Evolutionary conservation across 2,888 invertebrate species (phyloP).

Genomic region (Heliconius cydno): DNA sequence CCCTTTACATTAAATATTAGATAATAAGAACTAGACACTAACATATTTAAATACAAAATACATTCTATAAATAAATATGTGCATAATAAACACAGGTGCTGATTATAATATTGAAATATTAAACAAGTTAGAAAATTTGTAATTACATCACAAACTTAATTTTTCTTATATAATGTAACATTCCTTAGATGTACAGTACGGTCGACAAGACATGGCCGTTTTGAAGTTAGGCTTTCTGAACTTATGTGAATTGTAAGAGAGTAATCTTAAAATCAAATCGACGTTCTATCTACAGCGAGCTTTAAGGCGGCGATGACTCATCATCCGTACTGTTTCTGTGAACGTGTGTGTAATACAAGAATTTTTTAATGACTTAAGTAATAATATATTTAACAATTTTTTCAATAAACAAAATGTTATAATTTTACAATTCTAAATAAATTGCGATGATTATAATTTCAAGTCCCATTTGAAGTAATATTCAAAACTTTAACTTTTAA

Average conservation of each 20-base stretch:
- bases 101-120: slow-evolving; percentile 17
- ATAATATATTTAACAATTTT: background rate
- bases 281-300: background rate
- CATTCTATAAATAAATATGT: slow-evolving; percentile 21
- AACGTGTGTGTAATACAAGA: too few relatives aligned
- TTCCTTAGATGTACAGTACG: background rate
- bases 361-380: background rate
- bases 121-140: slow-evolving; percentile 13
- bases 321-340: background rate
- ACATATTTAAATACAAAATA: slow-evolving; percentile 22
- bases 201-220: background rate
- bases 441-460: background rate
- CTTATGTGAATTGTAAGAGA: too few relatives aligned
- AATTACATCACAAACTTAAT: slow-evolving; percentile 9
- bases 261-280: too few relatives aligned
- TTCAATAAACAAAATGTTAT: background rate
- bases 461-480: background rate
- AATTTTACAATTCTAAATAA: background rate
- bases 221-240: background rate
- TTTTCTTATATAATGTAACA: background rate
- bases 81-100: slow-evolving; percentile 19
- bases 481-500: background rate
- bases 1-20: background rate
- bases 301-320: background rate
- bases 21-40: background rate